A percentile compares a stretch with the other conserved stretches of the same genome.
Conservation (phyloP, 2,888 invertebrate genomes). For the Lasius fuliginosus region DNA sequence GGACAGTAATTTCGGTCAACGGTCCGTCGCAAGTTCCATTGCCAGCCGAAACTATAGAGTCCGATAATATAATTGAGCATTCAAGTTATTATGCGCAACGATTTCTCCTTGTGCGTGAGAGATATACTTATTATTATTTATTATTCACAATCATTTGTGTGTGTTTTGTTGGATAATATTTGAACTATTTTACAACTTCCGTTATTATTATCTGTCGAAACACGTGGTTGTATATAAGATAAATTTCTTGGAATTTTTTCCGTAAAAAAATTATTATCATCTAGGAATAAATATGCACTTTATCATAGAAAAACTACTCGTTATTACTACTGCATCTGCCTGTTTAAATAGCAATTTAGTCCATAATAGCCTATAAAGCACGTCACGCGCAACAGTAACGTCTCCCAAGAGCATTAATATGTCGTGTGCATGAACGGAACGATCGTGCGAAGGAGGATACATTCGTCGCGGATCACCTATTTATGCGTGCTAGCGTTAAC, state of each 20-base stretch:
- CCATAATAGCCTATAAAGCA: constrained; percentile 43
- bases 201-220: neutral
- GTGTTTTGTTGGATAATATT: constrained; percentile 11
- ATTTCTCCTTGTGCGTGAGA: neutral
- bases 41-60: neutral
- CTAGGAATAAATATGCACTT: neutral
- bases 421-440: constrained; percentile 58
- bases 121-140: neutral
- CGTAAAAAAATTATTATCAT: neutral
- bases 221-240: neutral
- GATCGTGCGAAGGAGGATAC: constrained; percentile 58
- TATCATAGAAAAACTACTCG: neutral
- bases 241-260: neutral
- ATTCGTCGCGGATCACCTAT: constrained; percentile 63
- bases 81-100: neutral
- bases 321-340: constrained; percentile 7
- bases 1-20: constrained; percentile 69
- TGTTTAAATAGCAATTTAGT: constrained; percentile 14
- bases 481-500: constrained; percentile 57
- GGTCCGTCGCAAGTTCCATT: constrained; percentile 27
- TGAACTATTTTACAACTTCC: neutral
- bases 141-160: neutral
- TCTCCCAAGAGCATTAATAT: constrained; percentile 48
- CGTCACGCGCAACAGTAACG: constrained; percentile 29
- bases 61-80: constrained; percentile 24